Percentiles rank a stretch among this genome's conserved stretches.
Evolutionary conservation across 53 echinoderm and acorn worm species (phyloP).

Genomic region (Holothuria leucospilota): DNA sequence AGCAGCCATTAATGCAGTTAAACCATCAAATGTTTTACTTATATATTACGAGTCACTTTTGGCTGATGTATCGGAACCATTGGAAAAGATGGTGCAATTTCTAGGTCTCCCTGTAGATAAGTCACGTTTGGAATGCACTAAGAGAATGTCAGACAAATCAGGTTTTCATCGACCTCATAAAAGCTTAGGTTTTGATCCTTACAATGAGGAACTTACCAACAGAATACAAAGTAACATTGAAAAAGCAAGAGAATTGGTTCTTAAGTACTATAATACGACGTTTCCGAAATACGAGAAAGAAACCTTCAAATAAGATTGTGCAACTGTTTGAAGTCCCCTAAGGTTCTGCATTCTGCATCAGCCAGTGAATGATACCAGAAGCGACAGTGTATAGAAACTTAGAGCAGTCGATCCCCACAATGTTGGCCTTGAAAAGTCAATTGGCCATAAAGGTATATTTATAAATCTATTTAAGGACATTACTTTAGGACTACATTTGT

Average conservation of each 20-base stretch:
- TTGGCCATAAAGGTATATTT: too few relatives aligned
- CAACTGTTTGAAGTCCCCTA: too few relatives aligned
- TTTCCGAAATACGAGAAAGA: slow-evolving; percentile 3
- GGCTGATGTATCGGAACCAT: not conserved
- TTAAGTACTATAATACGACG: not conserved
- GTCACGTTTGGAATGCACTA: slow-evolving; percentile 19
- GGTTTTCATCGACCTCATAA: slow-evolving; percentile 30
- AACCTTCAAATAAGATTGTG: not conserved
- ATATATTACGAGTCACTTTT: slow-evolving; percentile 13
- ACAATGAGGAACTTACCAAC: not conserved
- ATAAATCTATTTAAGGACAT: too few relatives aligned
- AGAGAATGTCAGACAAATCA: not conserved
- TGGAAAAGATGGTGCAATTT: slow-evolving; percentile 14
- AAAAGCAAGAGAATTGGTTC: not conserved
- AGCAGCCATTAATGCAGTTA: not conserved
- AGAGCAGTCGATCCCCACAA: too few relatives aligned
- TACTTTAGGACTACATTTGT: too few relatives aligned
- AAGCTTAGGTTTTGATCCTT: slow-evolving; percentile 8
- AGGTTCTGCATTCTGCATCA: too few relatives aligned
- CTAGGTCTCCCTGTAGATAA: slow-evolving; percentile 4
- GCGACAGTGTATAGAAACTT: too few relatives aligned
- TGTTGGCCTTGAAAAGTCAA: too few relatives aligned
- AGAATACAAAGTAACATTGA: not conserved
- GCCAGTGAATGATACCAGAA: too few relatives aligned
- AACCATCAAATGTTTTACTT: not conserved